phyloP scores from a whole-genome alignment of 2,113 vertebrate species.

The Podarcis muralis region DNA sequence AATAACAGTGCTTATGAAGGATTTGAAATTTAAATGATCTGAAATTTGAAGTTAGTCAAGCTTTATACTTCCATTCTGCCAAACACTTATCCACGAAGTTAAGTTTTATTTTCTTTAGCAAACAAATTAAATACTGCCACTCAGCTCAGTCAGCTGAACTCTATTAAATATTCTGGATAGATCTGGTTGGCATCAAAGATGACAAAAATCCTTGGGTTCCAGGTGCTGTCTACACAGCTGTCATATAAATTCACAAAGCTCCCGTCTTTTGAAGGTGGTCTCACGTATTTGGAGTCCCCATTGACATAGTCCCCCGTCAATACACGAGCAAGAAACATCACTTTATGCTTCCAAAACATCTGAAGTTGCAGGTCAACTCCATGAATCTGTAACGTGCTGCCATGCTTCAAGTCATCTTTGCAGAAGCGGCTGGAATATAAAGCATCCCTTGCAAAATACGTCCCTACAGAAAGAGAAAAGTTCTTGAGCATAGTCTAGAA shows the following conservation, averaged over 20 bases:
- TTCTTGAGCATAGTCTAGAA: background rate
- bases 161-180: conserved; percentile 96
- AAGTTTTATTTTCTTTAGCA: conserved; percentile 41
- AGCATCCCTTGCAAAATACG: conserved; percentile 94
- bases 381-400: conserved; percentile 81
- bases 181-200: conserved; percentile 97
- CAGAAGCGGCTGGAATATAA: conserved; percentile 95
- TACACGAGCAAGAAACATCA: conserved; percentile 95
- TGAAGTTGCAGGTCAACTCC: conserved; percentile 75
- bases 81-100: conserved; percentile 47
- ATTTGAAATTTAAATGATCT: conserved; percentile 16
- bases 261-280: conserved; percentile 93
- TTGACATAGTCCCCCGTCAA: conserved; percentile 90
- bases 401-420: conserved; percentile 89
- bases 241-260: conserved; percentile 94
- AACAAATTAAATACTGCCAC: conserved; percentile 8
- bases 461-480: conserved; percentile 78
- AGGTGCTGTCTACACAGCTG: conserved; percentile 94
- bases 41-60: background rate
- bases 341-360: conserved; percentile 80
- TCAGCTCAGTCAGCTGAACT: conserved; percentile 81
- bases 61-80: background rate
- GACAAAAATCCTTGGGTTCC: conserved; percentile 94
- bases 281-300: conserved; percentile 87
- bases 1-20: background rate